Conservation (phyloP, 1,140 invertebrate species). For the Luehdorfia chinensis region DNA sequence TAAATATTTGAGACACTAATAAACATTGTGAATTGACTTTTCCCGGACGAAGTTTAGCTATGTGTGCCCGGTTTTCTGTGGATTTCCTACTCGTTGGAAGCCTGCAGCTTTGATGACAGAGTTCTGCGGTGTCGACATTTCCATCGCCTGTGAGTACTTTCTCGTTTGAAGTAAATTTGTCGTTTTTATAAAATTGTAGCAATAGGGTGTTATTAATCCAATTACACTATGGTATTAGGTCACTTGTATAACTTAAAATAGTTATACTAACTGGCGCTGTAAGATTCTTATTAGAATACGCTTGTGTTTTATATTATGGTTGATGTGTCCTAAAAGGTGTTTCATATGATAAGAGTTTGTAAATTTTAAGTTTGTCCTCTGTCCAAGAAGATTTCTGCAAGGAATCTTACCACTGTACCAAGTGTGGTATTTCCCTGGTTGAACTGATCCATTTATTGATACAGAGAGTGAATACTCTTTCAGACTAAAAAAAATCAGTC, state of each 20-base stretch:
- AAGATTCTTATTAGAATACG: slow-evolving; percentile 13
- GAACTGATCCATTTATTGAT: too few relatives aligned
- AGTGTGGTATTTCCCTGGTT: neutral
- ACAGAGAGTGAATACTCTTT: too few relatives aligned
- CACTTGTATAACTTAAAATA: neutral
- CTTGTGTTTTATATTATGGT: too few relatives aligned
- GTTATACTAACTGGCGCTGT: neutral
- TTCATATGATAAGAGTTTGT: too few relatives aligned
- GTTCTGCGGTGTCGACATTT: slow-evolving; percentile 1
- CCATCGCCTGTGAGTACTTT: slow-evolving; percentile 4
- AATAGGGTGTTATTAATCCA: slow-evolving; percentile 11
- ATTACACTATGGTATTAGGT: slow-evolving; percentile 5
- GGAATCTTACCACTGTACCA: neutral
- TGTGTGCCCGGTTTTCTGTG: slow-evolving; percentile 8
- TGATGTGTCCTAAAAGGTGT: too few relatives aligned
- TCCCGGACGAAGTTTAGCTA: slow-evolving; percentile 4
- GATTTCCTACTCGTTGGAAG: neutral
- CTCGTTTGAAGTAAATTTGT: neutral
- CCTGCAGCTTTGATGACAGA: slow-evolving; percentile 12
- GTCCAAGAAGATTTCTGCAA: neutral
- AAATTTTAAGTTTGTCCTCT: neutral
- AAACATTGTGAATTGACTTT: slow-evolving; percentile 12
- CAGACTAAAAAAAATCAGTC: too few relatives aligned
- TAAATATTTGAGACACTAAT: slow-evolving; percentile 1
- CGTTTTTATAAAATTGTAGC: neutral